Evolutionary conservation across 2,888 invertebrate species (phyloP), one percentile per base, ranked within the genome.

Genomic region (Lasioglossum villosulum): DNA sequence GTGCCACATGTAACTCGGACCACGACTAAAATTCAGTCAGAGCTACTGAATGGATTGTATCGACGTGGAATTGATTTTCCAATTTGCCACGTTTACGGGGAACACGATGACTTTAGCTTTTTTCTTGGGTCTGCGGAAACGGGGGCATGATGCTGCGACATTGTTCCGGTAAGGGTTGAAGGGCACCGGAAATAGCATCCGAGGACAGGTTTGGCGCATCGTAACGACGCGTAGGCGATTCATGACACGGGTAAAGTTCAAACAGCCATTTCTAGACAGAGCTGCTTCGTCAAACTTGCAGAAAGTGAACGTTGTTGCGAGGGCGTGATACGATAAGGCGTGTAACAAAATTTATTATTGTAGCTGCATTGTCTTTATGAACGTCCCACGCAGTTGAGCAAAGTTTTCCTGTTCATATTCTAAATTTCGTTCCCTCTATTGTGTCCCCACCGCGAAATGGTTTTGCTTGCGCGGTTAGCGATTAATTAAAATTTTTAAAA

Each of bases 151-250:
- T 48, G 27, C n/a, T 37, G 30, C 45, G 63, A 16, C 37, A 16
- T 76, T 72, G 37, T 77, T 73, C 39, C 70, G 70, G 70, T 45
- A 48, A 19, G 14, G 16, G n/a, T 52, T 23, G 74, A 42, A 71
- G 78, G 78, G 68, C 70, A 70, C 23, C 14, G 37, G 45, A 27
- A 39, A 63, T 19, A 16, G 45, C 37, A 37, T 39, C 75, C 59
- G 45, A 34, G 75, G 75, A 52, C 75, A 71, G 59, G 52, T 83
- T 83, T 73, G 72, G 79, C 70, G 80, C 76, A 76, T n/a, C 72
- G 48, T 27, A 48, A 34, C 23, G 27, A 16, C 34, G 70, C 80
- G 83, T 83, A 74, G 83, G 83, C 27, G 52, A 73, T 37, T 27
- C 23, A 73, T 76, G 59, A 70, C 39, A 42, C 59, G 42, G 27